Evolutionary conservation across 2,888 invertebrate species (phyloP).

Genomic region (Adelognathus sp.): DNA sequence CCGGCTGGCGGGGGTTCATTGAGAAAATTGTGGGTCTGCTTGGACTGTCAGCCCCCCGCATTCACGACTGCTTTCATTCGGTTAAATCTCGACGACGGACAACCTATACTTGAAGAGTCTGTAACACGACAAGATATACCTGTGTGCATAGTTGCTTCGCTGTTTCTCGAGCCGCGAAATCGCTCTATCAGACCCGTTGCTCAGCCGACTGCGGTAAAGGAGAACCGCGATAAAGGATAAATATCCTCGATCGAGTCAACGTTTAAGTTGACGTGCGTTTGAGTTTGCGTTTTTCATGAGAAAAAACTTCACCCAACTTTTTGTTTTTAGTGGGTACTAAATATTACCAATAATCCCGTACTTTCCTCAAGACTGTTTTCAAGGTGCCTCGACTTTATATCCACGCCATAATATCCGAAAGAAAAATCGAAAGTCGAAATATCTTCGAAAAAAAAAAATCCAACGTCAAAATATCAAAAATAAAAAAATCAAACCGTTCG

Average conservation of each 20-base stretch:
- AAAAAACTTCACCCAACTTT: too few species aligned
- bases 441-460: too few species aligned
- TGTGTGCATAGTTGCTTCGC: constrained; percentile 9
- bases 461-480: too few species aligned
- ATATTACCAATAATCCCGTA: background rate
- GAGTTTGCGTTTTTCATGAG: too few species aligned
- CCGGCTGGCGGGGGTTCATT: constrained; percentile 73
- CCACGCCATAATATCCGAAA: too few species aligned
- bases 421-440: too few species aligned
- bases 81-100: constrained; percentile 74
- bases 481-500: too few species aligned
- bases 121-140: constrained; percentile 4
- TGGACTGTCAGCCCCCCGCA: constrained; percentile 77
- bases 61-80: constrained; percentile 77
- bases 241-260: background rate
- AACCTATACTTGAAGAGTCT: constrained; percentile 76
- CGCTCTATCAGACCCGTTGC: constrained; percentile 73
- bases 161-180: constrained; percentile 69
- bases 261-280: too few species aligned
- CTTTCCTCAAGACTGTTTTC: too few species aligned
- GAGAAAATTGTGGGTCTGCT: constrained; percentile 80
- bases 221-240: background rate
- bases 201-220: background rate
- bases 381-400: too few species aligned
- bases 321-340: too few species aligned